phyloP scores from a whole-genome alignment of 2,113 vertebrate species.

The Ariopsis seemanni region DNA sequence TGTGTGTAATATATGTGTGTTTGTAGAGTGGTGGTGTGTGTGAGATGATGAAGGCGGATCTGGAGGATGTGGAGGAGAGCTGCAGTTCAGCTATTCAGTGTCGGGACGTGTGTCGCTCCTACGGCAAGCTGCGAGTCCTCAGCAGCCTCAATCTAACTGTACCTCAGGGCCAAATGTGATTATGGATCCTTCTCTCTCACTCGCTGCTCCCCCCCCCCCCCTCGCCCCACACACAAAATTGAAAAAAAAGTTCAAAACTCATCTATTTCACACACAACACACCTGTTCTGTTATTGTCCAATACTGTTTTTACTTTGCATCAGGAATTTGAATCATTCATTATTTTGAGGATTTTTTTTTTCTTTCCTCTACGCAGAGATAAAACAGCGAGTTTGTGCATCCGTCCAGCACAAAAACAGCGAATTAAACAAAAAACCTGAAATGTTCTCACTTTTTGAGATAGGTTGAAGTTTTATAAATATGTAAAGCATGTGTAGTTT shows the following conservation, averaged over 20 bases:
- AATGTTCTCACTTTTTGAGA: too few species aligned
- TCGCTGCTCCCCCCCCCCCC: too few species aligned
- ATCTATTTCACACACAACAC: neutral
- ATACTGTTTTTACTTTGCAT: too few species aligned
- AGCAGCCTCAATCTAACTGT: constrained; percentile 71
- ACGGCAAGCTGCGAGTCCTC: constrained; percentile 76
- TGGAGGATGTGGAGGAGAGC: constrained; percentile 58
- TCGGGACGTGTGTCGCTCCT: constrained; percentile 71
- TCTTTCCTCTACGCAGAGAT: too few species aligned
- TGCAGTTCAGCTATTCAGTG: constrained; percentile 64
- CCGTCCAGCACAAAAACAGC: too few species aligned
- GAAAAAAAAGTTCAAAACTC: neutral
- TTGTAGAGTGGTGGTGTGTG: constrained; percentile 48
- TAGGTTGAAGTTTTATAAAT: too few species aligned
- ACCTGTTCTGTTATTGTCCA: neutral
- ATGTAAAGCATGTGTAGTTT: too few species aligned
- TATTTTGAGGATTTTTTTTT: too few species aligned
- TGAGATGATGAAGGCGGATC: constrained; percentile 67
- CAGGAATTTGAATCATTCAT: too few species aligned
- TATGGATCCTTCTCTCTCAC: neutral
- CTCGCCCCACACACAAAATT: neutral
- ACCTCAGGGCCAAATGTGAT: constrained; percentile 79
- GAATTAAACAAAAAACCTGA: too few species aligned
- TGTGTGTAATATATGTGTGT: neutral
- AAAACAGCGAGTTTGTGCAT: too few species aligned